Evolutionary conservation across 2,113 vertebrate species (phyloP), one percentile per base, ranked within the genome.

Genomic region (Hyaena hyaena): DNA sequence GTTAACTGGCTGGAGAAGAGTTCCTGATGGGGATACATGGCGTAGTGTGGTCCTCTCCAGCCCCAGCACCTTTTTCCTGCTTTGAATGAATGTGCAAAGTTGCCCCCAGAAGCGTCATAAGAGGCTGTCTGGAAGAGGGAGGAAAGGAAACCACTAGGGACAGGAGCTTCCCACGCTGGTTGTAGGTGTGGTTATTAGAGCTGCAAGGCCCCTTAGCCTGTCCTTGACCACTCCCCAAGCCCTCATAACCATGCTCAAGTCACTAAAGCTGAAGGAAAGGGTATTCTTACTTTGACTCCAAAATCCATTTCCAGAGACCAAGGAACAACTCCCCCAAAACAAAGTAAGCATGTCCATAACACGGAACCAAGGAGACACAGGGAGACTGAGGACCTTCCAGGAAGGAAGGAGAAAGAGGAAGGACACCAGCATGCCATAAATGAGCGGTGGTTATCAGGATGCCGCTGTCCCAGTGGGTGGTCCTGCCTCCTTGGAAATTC

Each of bases 401-500:
- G 28, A 15, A 23, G 50, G n/a, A 65, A 58, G 9, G 7, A 80
- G 61, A 50, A 76, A 58, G 45, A n/a, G 33, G 26, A 19, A 48
- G 7, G 8, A 8, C 0, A 8, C 7, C 11, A 17, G 16, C 35
- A 0, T 3, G 31, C n/a, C 26, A 48, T 2, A 4, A 35, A 24
- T 24, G 33, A 73, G 73, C 53, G 33, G 69, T 48, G 93, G 24
- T 9, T 8, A 3, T 0, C 6, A 11, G 3, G 14, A 19, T 55
- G 68, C 43, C 6, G 16, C 71, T 15, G 19, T 55, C 50, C 43
- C 19, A 4, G 17, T 2, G 24, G 12, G 26, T 23, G 16, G 55
- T 39, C 69, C 53, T 69, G 12, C 3, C 23, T 15, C 4, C 5
- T 24, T 23, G 10, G 33, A 63, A 85, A 81, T 48, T 50, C 73